These are phyloP conservation scores for Nycteola revayana DNA, from an alignment of 2,888 invertebrate genomes.

Conservation along the genomic window DNA sequence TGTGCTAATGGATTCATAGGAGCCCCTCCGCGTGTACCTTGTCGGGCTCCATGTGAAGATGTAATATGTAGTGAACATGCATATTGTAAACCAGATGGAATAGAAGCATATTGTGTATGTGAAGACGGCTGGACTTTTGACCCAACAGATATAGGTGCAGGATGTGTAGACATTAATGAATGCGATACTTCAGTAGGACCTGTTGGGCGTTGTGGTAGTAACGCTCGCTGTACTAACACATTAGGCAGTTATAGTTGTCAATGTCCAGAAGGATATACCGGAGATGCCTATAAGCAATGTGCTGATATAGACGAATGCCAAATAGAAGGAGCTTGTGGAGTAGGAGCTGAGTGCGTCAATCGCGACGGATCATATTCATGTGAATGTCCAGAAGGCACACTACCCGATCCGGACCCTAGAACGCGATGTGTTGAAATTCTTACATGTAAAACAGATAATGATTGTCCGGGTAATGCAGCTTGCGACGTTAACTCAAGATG, in stretches of 20 bases:
- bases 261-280: slow-evolving; percentile 92
- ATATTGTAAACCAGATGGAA: slow-evolving; percentile 93
- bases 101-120: slow-evolving; percentile 95
- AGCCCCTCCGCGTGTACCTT: slow-evolving; percentile 88
- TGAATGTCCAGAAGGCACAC: slow-evolving; percentile 89
- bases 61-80: slow-evolving; percentile 94
- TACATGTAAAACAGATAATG: slow-evolving; percentile 87
- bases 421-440: slow-evolving; percentile 92
- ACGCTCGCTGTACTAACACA: slow-evolving; percentile 90
- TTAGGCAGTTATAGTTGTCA: slow-evolving; percentile 91
- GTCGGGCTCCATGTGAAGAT: slow-evolving; percentile 96
- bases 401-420: slow-evolving; percentile 92
- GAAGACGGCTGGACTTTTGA: slow-evolving; percentile 97
- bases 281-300: slow-evolving; percentile 91
- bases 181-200: slow-evolving; percentile 90
- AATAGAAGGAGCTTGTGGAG: slow-evolving; percentile 87
- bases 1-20: slow-evolving; percentile 92
- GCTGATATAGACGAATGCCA: slow-evolving; percentile 92
- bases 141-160: slow-evolving; percentile 93
- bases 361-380: slow-evolving; percentile 89
- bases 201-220: slow-evolving; percentile 91
- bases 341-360: slow-evolving; percentile 91
- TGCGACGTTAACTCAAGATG: slow-evolving; percentile 91
- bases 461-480: slow-evolving; percentile 95
- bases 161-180: slow-evolving; percentile 96